Percentiles rank a stretch among this genome's conserved stretches.
These are phyloP conservation scores for Takifugu ocellatus DNA, from an alignment of 2,797 vertebrate species.

Conservation along the genomic window DNA sequence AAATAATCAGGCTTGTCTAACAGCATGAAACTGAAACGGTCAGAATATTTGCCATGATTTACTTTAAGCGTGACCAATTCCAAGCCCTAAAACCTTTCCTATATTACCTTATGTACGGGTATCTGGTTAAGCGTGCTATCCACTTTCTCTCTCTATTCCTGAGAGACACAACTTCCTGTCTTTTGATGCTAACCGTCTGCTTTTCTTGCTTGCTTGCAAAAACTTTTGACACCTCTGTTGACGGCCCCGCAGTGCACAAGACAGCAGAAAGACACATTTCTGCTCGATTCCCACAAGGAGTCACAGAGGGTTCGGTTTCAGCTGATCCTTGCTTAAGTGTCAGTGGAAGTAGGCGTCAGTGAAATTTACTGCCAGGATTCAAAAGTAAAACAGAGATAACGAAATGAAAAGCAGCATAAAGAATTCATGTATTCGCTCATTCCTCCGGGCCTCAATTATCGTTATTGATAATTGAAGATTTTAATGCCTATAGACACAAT, in stretches of 20 bases:
- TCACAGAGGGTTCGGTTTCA: constrained; percentile 19
- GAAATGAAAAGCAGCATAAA: too few species aligned
- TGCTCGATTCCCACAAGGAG: constrained; percentile 32
- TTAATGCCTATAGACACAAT: too few species aligned
- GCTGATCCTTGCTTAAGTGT: constrained; percentile 11
- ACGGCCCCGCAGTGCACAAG: constrained; percentile 42
- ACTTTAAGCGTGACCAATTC: not conserved
- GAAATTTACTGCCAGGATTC: not conserved
- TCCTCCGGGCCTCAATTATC: too few species aligned
- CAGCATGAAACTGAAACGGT: constrained; percentile 10
- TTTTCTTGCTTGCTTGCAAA: constrained; percentile 45
- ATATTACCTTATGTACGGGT: not conserved
- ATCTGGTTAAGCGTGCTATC: constrained; percentile 2
- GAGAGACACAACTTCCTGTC: constrained; percentile 19
- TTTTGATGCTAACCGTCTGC: constrained; percentile 20
- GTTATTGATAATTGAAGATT: too few species aligned
- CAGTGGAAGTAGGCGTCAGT: constrained; percentile 1
- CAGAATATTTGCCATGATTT: not conserved
- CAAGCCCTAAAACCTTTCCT: not conserved
- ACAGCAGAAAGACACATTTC: constrained; percentile 34
- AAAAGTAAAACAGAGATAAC: not conserved
- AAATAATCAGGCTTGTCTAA: constrained; percentile 17
- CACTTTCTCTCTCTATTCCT: constrained; percentile 17
- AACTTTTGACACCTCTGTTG: constrained; percentile 54
- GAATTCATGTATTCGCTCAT: too few species aligned